Percentiles rank a stretch among this genome's conserved stretches.
These are phyloP conservation scores for Caenorhabditis sulstoni DNA, from an alignment of 2,888 invertebrate species.

Conservation along the genomic window DNA sequence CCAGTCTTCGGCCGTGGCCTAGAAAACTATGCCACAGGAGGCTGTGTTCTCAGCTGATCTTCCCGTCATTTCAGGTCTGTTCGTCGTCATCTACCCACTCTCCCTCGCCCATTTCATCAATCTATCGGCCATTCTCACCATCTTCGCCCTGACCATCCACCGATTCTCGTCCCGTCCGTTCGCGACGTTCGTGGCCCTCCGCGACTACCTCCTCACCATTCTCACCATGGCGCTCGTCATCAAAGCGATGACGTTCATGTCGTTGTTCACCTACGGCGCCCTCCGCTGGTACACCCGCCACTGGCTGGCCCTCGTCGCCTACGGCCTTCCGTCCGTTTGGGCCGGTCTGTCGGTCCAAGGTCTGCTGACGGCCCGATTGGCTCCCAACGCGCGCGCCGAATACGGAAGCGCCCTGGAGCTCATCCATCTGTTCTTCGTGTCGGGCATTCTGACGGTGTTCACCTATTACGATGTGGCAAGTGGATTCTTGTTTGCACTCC, in stretches of 20 bases:
- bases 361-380: conserved; percentile 50
- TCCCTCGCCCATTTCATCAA: conserved; percentile 62
- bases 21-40: too few species aligned
- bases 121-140: conserved; percentile 39
- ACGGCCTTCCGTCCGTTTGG: conserved; percentile 66
- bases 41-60: too few species aligned
- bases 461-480: conserved; percentile 71
- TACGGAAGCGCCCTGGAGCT: conserved; percentile 52
- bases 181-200: conserved; percentile 41
- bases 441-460: conserved; percentile 54
- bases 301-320: conserved; percentile 64
- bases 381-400: conserved; percentile 29
- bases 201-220: conserved; percentile 46
- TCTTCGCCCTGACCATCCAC: conserved; percentile 29
- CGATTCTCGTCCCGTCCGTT: conserved; percentile 15
- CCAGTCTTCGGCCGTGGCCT: too few species aligned
- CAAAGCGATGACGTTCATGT: conserved; percentile 52
- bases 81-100: conserved; percentile 85
- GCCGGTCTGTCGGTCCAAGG: conserved; percentile 58
- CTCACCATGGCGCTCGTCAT: conserved; percentile 39
- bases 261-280: conserved; percentile 56
- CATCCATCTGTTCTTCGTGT: conserved; percentile 54
- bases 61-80: conserved; percentile 83
- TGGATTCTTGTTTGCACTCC: conserved; percentile 67
- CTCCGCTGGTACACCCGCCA: conserved; percentile 65